phyloP scores from a whole-genome alignment of 2,113 vertebrate species.

The Ctenomys sociabilis region DNA sequence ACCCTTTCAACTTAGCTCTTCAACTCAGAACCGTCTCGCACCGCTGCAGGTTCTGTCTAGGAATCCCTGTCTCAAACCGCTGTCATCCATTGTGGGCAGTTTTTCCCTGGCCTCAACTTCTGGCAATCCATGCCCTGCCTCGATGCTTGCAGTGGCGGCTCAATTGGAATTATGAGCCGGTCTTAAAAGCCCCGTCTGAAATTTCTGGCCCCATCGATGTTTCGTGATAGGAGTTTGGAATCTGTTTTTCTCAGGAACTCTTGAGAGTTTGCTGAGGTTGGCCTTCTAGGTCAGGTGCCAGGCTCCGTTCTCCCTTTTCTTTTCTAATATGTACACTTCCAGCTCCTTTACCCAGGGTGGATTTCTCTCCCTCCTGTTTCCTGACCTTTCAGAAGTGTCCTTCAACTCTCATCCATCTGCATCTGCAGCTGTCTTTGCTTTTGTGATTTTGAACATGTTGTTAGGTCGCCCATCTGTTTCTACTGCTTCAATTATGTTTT shows the following conservation, averaged over 20 bases:
- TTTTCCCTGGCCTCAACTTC: conserved; percentile 12
- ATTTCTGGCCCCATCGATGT: conserved; percentile 18
- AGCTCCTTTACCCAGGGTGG: neutral
- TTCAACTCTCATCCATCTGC: conserved; percentile 66
- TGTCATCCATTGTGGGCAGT: neutral
- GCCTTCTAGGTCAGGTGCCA: conserved; percentile 60
- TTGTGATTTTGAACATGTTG: conserved; percentile 51
- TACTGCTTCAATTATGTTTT: conserved; percentile 44
- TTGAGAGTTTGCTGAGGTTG: neutral
- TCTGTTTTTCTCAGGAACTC: conserved; percentile 22
- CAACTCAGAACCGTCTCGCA: neutral
- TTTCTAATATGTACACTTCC: neutral
- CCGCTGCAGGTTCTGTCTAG: neutral
- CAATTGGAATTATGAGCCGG: conserved; percentile 6
- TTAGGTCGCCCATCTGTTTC: conserved; percentile 64
- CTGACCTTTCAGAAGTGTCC: conserved; percentile 72
- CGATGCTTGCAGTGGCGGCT: neutral
- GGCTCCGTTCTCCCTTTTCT: conserved; percentile 13
- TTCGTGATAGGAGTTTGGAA: neutral
- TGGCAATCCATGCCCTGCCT: neutral
- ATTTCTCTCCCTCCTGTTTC: conserved; percentile 49
- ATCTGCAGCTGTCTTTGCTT: conserved; percentile 74
- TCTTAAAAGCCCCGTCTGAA: neutral
- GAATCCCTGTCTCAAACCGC: neutral
- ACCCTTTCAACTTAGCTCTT: conserved; percentile 64